Evolutionary conservation across 2,888 invertebrate genomes (phyloP).

Genomic region (Tyria jacobaeae): DNA sequence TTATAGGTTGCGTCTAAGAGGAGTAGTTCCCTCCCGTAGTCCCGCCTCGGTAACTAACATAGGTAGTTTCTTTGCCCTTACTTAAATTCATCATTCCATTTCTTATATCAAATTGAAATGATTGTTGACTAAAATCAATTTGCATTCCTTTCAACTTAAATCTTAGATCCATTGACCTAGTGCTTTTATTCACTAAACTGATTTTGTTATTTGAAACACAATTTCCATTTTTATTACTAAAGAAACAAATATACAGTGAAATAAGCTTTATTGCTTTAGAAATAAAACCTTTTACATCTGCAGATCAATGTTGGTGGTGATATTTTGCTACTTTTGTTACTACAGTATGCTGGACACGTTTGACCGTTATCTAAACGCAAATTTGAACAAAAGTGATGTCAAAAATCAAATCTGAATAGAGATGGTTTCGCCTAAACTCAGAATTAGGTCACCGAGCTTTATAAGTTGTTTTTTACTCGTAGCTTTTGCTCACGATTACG

Average conservation of each 20-base stretch:
- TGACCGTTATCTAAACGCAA: conserved; percentile 39
- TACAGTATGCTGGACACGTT: conserved; percentile 45
- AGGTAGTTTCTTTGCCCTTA: not conserved
- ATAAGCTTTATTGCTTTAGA: conserved; percentile 5
- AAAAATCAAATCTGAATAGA: conserved; percentile 27
- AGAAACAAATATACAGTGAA: conserved; percentile 17
- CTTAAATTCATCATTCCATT: not conserved
- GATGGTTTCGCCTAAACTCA: conserved; percentile 31
- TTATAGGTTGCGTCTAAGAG: too few species aligned
- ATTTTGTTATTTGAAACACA: conserved; percentile 38
- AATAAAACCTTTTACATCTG: conserved; percentile 14
- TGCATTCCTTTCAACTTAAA: not conserved
- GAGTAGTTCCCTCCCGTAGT: too few species aligned
- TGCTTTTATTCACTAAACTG: conserved; percentile 43
- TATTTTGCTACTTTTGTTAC: conserved; percentile 31
- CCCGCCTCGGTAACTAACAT: not conserved
- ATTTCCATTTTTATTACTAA: conserved; percentile 39
- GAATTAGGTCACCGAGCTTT: conserved; percentile 30
- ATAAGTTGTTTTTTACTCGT: conserved; percentile 6
- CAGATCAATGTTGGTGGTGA: not conserved
- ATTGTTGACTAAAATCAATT: not conserved
- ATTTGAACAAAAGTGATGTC: conserved; percentile 39
- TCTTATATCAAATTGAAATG: not conserved
- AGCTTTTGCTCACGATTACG: too few species aligned
- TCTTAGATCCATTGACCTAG: conserved; percentile 20